A percentile compares a stretch with the other conserved stretches of the same genome.
phyloP scores from a whole-genome alignment of 1,140 invertebrate genomes.

The Leptinotarsa texana region DNA sequence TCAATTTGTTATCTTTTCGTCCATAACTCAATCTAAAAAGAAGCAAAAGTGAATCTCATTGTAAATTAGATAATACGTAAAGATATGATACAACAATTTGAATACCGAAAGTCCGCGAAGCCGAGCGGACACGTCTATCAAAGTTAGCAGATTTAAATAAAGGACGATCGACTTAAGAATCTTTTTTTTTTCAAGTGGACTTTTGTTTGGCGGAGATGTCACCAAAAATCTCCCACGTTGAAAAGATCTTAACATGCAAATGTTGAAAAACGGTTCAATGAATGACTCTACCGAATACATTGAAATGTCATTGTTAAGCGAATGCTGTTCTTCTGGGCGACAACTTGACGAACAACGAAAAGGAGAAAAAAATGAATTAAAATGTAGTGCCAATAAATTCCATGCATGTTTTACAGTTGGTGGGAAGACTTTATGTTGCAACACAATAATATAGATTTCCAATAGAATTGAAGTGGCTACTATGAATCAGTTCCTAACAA shows the following conservation, averaged over 20 bases:
- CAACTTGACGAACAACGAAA: slow-evolving; percentile 45
- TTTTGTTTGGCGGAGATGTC: slow-evolving; percentile 36
- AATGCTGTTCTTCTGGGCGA: slow-evolving; percentile 29
- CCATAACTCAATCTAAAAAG: slow-evolving; percentile 46
- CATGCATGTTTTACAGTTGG: slow-evolving; percentile 36
- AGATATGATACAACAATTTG: slow-evolving; percentile 43
- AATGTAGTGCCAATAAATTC: slow-evolving; percentile 38
- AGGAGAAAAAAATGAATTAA: slow-evolving; percentile 35
- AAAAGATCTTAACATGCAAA: slow-evolving; percentile 45
- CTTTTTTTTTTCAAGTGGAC: slow-evolving; percentile 33
- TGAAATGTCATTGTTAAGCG: slow-evolving; percentile 40
- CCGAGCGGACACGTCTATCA: slow-evolving; percentile 46
- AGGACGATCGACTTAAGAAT: slow-evolving; percentile 42
- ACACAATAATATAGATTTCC: too few relatives aligned
- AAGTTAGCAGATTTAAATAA: slow-evolving; percentile 14
- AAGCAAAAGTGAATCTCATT: slow-evolving; percentile 43
- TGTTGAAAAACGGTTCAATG: slow-evolving; percentile 34
- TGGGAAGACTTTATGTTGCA: too few relatives aligned
- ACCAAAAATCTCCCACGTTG: slow-evolving; percentile 46
- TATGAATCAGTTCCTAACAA: too few relatives aligned
- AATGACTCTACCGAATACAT: slow-evolving; percentile 33
- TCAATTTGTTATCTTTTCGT: slow-evolving; percentile 48
- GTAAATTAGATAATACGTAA: slow-evolving; percentile 44
- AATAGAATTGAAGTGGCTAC: too few relatives aligned
- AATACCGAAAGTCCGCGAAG: slow-evolving; percentile 38